Conservation (phyloP, 2,113 vertebrate species). For the Cyrtonyx montezumae region DNA sequence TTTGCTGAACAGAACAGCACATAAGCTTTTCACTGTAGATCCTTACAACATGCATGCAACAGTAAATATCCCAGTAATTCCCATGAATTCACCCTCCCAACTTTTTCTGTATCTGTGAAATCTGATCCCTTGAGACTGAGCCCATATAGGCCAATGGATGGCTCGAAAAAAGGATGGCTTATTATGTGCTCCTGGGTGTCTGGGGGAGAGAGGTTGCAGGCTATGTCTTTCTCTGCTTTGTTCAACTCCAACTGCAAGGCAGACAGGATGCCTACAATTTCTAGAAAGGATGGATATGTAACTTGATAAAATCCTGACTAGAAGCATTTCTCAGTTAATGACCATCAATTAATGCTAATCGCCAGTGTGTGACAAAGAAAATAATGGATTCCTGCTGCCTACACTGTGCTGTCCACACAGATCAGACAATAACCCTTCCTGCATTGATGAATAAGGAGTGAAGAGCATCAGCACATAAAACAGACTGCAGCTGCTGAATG, state of each 20-base stretch:
- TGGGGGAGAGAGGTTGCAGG: not conserved
- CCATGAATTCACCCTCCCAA: not conserved
- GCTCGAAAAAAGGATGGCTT: not conserved
- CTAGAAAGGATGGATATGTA: not conserved
- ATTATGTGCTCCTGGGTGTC: not conserved
- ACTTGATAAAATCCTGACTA: not conserved
- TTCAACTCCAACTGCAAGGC: not conserved
- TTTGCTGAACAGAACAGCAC: not conserved
- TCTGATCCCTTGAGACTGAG: not conserved
- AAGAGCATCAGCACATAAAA: not conserved
- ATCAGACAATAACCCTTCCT: not conserved
- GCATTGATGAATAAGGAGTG: not conserved
- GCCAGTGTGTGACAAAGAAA: not conserved
- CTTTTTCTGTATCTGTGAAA: not conserved
- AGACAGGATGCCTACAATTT: not conserved
- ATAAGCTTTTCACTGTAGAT: not conserved
- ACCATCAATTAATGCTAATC: slow-evolving; percentile 26
- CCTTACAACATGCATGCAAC: not conserved
- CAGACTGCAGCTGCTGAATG: not conserved
- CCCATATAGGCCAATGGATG: rapidly evolving
- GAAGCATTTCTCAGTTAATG: slow-evolving; percentile 47
- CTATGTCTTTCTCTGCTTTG: not conserved
- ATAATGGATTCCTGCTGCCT: slow-evolving; percentile 1
- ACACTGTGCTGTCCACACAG: not conserved
- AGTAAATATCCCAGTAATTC: not conserved